Evolutionary conservation across 1,140 invertebrate species (phyloP), one percentile per base, ranked within the genome.

Genomic region (Anthonomus grandis): DNA sequence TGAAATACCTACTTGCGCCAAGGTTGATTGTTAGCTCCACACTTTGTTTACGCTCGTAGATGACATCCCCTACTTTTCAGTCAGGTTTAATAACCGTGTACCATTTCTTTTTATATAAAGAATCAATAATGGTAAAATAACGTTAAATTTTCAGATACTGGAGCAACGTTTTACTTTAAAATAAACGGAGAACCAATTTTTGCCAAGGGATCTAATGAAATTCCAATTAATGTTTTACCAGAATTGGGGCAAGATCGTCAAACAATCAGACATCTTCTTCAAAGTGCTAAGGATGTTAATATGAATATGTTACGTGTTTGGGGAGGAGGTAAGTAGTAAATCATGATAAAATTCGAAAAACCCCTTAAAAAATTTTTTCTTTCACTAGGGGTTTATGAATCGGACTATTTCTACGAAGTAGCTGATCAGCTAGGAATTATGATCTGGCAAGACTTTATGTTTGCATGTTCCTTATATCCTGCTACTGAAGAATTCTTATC

Each of bases 391-490:
- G 76, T 94, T 1, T 99, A 98, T 68, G 95, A 98, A 72, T 85
- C 84, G 0, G 92, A 98, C 60, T 79, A 83, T 22, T 98, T 98
- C 71, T 99, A 98, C 71, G 79, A 90, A 46, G 72, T 89, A 21
- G 89, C 90, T 54, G 91, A 94, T 66, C 78, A 86, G 64, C 75
- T 86, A 18, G 91, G 91, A 10, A 86, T 94, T 19, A 77, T 94
- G 62, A 84, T 94, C 34, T 93, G 91, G 91, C 89, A 94, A 76
- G 94, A 99, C 74, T 87, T 98, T 59, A 96, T 98, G 89, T 99
- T 98, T 75, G 96, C 96, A 0, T 98, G 94, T 71, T 81, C 87
- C 4, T 90, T 99, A 85, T 99, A 99, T 76, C 96, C 95, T 4
- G 81, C 83, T 0, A 81, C 83, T 48, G 57, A 54, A 13, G 25